Conservation (phyloP, 1,140 invertebrate genomes). For the Amphibalanus amphitrite region DNA sequence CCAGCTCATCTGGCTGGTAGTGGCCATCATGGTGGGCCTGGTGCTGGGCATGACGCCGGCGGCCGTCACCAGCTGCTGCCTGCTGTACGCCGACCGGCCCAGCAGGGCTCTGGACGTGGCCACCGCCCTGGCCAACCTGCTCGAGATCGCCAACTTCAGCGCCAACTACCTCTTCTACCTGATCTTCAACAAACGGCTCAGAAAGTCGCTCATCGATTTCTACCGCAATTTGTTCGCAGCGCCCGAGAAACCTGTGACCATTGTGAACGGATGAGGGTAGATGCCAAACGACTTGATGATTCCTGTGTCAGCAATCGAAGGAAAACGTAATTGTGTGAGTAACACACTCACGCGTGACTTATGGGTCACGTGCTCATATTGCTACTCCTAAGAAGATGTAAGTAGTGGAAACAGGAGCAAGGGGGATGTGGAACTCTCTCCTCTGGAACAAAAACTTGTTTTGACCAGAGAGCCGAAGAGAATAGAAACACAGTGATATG, state of each 20-base stretch:
- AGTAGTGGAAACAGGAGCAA: too few species aligned
- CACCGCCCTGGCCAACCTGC: not conserved
- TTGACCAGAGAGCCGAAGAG: too few species aligned
- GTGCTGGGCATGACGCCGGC: not conserved
- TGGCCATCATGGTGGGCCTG: not conserved
- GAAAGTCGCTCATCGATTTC: not conserved
- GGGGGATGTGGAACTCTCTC: too few species aligned
- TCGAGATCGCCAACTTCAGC: constrained; percentile 1
- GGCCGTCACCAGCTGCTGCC: not conserved
- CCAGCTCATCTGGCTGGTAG: not conserved
- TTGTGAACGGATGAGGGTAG: not conserved
- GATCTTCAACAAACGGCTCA: not conserved
- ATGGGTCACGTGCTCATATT: too few species aligned
- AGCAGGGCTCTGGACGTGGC: not conserved
- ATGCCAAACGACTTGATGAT: too few species aligned
- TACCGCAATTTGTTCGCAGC: not conserved
- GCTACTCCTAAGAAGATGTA: too few species aligned
- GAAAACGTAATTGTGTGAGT: too few species aligned
- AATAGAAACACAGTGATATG: too few species aligned
- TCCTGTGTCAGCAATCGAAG: too few species aligned
- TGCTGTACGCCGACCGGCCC: not conserved
- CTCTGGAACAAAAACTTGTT: too few species aligned
- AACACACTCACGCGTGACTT: too few species aligned
- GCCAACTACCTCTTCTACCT: not conserved
- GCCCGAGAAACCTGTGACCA: not conserved